Evolutionary conservation across 2,113 vertebrate genomes (phyloP), one percentile per base, ranked within the genome.

Genomic region (Hyperoodon ampullatus): DNA sequence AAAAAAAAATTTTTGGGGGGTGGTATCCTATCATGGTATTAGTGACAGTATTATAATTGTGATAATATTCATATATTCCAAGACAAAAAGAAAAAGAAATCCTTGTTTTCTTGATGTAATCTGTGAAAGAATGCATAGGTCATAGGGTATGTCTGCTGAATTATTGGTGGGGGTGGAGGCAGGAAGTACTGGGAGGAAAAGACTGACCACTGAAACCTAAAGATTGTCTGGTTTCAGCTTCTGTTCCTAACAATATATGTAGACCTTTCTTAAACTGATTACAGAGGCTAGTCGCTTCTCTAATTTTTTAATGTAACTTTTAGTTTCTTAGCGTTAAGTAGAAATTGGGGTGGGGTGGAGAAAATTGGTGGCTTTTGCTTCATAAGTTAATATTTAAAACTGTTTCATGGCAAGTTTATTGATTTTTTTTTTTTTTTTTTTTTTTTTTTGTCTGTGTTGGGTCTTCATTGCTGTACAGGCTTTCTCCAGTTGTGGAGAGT

Each of bases 111-210:
- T 82, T 95, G 71, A 21, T 39, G 10, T 80, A 91, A n/a, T n/a
- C 2, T n/a, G 1, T 82, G 21, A 19, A 86, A 96, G 65, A 84
- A 89, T 88, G 53, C 61, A 24, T 65, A 83, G 58, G 58, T 95
- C 39, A 23, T 42, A 65, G 63, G 21, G 9, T 78, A 53, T 70
- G 33, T 94, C 53, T 92, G 50, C 39, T 88, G 77, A 8, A 4
- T 74, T 88, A n/a, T 26, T 74, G 4, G 2, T 88, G 33, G 35
- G 26, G 47, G 26, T 4, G 1, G 30, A 85, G 63, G 70, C 90
- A 95, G 92, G 97, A 97, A 95, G 28, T 83, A 15, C 87, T 53
- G n/a, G 39, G 33, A 91, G 72, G 55, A 88, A 94, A 85, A 60
- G 44, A 60, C 86, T 96, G 71, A 80, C 47, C 55, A 18, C 74